Evolutionary conservation across 2,113 vertebrate species (phyloP).

Genomic region (Ptychochromis oligacanthus): DNA sequence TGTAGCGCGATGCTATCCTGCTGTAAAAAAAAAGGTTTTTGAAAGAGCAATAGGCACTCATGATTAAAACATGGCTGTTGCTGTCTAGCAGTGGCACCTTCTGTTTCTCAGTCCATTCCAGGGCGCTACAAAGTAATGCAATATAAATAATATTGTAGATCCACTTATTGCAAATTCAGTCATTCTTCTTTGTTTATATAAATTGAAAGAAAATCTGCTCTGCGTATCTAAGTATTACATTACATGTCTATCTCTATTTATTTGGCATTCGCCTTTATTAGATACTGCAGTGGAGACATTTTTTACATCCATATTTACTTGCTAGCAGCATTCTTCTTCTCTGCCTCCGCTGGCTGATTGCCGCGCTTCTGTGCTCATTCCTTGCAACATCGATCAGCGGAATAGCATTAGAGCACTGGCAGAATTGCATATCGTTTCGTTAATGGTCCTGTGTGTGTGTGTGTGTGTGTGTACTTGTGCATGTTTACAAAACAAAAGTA

Average conservation of each 20-base stretch:
- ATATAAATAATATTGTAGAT: neutral
- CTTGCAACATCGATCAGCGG: neutral
- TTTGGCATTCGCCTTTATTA: constrained; percentile 5
- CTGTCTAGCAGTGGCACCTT: neutral
- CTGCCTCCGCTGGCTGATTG: neutral
- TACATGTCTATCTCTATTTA: neutral
- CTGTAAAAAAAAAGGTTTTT: neutral
- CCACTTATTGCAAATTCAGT: neutral
- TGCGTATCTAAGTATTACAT: neutral
- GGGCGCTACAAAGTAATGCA: neutral
- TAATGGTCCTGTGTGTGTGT: neutral
- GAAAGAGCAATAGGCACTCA: neutral
- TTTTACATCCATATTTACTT: neutral
- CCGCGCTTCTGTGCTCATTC: neutral
- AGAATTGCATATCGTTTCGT: neutral
- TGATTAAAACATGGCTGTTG: neutral
- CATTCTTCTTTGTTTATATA: neutral
- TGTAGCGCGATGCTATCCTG: neutral
- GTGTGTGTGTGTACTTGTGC: neutral
- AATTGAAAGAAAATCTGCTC: constrained; percentile 3
- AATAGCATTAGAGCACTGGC: neutral
- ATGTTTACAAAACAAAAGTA: constrained; percentile 3
- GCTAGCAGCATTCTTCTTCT: neutral
- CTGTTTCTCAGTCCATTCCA: neutral
- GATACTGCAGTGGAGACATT: neutral